Evolutionary conservation across 1,140 invertebrate species (phyloP), one percentile per base, ranked within the genome.

Genomic region (Kradibia gibbosae): DNA sequence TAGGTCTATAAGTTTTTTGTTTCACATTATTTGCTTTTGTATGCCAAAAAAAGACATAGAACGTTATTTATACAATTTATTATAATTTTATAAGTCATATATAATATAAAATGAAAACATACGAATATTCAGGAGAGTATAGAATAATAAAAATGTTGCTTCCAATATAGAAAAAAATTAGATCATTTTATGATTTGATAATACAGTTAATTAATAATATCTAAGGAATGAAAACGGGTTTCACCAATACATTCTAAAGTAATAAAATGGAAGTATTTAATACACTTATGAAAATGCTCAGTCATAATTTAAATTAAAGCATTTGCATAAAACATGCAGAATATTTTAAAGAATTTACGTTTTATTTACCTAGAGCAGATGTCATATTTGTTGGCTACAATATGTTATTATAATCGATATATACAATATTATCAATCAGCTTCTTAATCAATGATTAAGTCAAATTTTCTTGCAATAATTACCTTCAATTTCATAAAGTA

Each of bases 221-320:
- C 39, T 39, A 20, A 55, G 67, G 25, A 20, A 8, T 20, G 13
- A 25, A 42, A 80, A 74, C 71, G 31, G 22, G 71, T 80, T 80
- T 62, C 34, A 25, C 45, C 28, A 80, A 74, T 74, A 74, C 28
- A 65, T 73, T 79, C 48, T 72, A n/a, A n/a, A 57, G 67, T 57
- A 79, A 72, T 79, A 22, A 60, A 45, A 72, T 72, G 57, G 17
- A 57, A 20, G 25, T 11, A 60, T 71, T 10, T 36, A 57, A 71
- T 57, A 28, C 3, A 36, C 36, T 11, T 31, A 34, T 20, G 34
- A 36, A 36, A 36, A 62, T 67, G 42, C 71, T 50, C 36, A 74
- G 20, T 65, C 57, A 53, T 74, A 74, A 80, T 65, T 80, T 62
- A 74, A 74, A 80, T 80, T 74, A 45, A 80, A 57, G 65, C 57